Conservation (phyloP, 2,888 invertebrate genomes). For the Ypsolopha sequella region DNA sequence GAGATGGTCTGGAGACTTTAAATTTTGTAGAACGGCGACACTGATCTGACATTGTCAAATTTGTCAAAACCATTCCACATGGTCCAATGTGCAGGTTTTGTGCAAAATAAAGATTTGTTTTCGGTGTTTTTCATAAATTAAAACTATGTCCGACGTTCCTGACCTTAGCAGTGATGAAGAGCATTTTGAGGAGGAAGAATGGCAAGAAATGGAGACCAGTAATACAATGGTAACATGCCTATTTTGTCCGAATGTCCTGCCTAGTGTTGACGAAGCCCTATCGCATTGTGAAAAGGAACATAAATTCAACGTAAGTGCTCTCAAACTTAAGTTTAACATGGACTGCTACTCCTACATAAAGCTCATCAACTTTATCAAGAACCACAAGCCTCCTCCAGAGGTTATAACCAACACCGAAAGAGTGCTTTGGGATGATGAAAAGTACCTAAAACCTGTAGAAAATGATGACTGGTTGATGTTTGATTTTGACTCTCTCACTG, state of each 20-base stretch:
- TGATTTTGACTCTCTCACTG: constrained; percentile 71
- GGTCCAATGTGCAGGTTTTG: constrained; percentile 10
- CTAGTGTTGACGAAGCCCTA: constrained; percentile 74
- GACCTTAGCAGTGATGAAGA: constrained; percentile 65
- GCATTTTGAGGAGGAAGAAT: constrained; percentile 57
- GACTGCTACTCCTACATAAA: constrained; percentile 87
- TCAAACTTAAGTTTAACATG: constrained; percentile 80
- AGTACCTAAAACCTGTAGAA: constrained; percentile 81
- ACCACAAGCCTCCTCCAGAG: constrained; percentile 69
- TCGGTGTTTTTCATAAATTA: constrained; percentile 8
- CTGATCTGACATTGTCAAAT: too few species aligned
- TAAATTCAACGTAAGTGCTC: constrained; percentile 72
- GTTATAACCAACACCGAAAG: constrained; percentile 62
- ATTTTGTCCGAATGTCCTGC: constrained; percentile 76
- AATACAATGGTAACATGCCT: constrained; percentile 70
- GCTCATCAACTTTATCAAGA: constrained; percentile 83
- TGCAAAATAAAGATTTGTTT: not conserved
- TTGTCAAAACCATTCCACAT: constrained; percentile 15
- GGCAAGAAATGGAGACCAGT: constrained; percentile 61
- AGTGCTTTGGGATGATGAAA: constrained; percentile 80
- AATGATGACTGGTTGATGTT: constrained; percentile 88
- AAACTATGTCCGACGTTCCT: constrained; percentile 53
- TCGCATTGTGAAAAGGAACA: constrained; percentile 76
- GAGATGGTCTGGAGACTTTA: too few species aligned
- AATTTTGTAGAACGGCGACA: too few species aligned